phyloP scores from a whole-genome alignment of 92 coral and sea anemone species.

The Porites rus region DNA sequence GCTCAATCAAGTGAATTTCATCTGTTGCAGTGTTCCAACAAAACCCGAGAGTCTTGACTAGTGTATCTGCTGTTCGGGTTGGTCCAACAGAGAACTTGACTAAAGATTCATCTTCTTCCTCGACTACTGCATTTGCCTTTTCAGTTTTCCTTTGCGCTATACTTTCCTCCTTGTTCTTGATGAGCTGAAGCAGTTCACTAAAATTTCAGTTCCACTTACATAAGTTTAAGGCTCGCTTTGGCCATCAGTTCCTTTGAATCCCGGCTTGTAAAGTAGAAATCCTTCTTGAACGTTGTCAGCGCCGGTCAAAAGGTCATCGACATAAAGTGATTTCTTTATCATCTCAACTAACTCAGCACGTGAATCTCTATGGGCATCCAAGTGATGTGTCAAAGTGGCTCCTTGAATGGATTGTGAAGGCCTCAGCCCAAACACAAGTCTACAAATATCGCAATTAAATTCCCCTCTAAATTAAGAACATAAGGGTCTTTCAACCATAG shows the following conservation, averaged over 20 bases:
- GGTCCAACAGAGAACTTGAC: constrained; percentile 38
- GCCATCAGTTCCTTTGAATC: constrained; percentile 9
- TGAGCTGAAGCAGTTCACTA: not conserved
- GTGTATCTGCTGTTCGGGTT: not conserved
- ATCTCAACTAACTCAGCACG: not conserved
- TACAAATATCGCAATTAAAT: constrained; percentile 48
- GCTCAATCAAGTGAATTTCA: constrained; percentile 33
- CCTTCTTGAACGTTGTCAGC: not conserved
- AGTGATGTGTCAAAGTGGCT: not conserved
- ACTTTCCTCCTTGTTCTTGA: not conserved
- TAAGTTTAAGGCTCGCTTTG: not conserved
- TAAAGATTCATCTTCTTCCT: constrained; percentile 31
- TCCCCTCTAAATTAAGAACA: constrained; percentile 36
- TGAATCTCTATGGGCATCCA: not conserved
- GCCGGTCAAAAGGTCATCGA: not conserved
- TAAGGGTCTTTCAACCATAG: constrained; percentile 16
- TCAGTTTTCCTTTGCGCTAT: constrained; percentile 2
- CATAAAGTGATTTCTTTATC: not conserved
- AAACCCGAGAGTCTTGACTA: constrained; percentile 7
- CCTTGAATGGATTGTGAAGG: constrained; percentile 55
- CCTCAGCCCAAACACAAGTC: constrained; percentile 64
- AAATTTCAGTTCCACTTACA: constrained; percentile 3
- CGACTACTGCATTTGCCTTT: not conserved
- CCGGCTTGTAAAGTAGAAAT: not conserved
- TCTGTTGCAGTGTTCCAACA: constrained; percentile 36